These are phyloP conservation scores for Pteropus alecto DNA, from an alignment of 2,113 vertebrate species.

Conservation along the genomic window DNA sequence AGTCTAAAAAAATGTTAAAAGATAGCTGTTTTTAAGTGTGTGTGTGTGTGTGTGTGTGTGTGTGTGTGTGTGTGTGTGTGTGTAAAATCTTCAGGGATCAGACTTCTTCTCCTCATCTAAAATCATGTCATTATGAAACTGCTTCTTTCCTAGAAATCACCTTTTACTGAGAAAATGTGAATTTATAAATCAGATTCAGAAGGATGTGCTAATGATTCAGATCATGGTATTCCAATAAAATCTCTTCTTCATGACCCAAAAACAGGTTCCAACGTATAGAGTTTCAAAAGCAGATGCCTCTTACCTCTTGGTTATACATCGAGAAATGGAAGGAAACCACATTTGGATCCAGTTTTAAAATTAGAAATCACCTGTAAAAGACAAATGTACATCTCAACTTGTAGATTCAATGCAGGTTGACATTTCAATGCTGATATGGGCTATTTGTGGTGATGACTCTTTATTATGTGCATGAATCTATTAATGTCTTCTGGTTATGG, in stretches of 20 bases:
- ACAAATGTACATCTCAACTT: not conserved
- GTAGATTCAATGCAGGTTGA: not conserved
- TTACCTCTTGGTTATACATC: not conserved
- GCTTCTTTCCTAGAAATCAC: constrained; percentile 29
- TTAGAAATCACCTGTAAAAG: not conserved
- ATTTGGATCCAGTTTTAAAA: not conserved
- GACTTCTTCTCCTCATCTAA: constrained; percentile 31
- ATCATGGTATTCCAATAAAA: not conserved
- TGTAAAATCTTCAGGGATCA: not conserved
- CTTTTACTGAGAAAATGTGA: not conserved
- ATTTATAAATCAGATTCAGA: not conserved
- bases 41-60: not conserved
- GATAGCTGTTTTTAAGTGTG: not conserved
- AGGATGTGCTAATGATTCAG: not conserved
- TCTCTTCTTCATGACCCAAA: not conserved
- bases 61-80: not conserved
- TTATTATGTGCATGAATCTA: not conserved
- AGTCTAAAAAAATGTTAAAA: constrained; percentile 26
- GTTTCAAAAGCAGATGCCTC: not conserved
- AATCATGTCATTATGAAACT: not conserved
- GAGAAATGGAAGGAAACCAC: not conserved
- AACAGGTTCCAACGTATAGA: not conserved
- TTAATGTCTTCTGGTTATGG: not conserved
- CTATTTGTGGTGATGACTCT: not conserved
- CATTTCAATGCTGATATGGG: not conserved